Evolutionary conservation across 2,113 vertebrate genomes (phyloP), one percentile per base, ranked within the genome.

Genomic region (Callipepla californica): DNA sequence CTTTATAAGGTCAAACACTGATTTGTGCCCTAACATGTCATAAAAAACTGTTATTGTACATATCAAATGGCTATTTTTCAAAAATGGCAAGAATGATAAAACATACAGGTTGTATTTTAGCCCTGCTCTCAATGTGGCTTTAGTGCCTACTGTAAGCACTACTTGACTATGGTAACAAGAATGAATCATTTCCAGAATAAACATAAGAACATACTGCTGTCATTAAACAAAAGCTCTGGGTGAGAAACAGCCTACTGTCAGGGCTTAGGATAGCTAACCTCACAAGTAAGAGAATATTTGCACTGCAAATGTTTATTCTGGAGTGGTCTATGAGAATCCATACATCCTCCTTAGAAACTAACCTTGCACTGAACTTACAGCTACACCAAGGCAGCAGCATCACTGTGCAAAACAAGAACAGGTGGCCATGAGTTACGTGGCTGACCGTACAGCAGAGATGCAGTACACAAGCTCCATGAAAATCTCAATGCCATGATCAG

Each of bases 371-470:
- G 12, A 26, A 40, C 47, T 82, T 48, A 67, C 6, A 78, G 47
- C n/a, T 50, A 45, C 6, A 51, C 3, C 1, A 2, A 2, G 0
- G 26, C 6, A 42, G 42, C 1, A 20, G 13, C 13, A 57, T 6
- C 13, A 57, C 34, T 50, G 17, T 40, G 22, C 28, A 42, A 75
- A 79, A 65, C 38, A 50, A 45, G 48, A 23, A 63, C 55, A 74
- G 40, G 17, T 0, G 0, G 63, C 25, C 3, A 0, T 5, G 36
- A 81, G 16, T 36, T 47, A 47, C 0, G 0, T 0, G 0, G 42
- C 55, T 74, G 55, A 34, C 19, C 38, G 18, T 18, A 19, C 38
- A 9, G 1, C 25, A 28, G 11, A 48, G 40, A 34, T 5, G 30
- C 5, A 5, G 11, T 2, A 13, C 20, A 13, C 53, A 74, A 14